Conservation (phyloP, 2,797 vertebrate species). For the Siniperca scherzeri region DNA sequence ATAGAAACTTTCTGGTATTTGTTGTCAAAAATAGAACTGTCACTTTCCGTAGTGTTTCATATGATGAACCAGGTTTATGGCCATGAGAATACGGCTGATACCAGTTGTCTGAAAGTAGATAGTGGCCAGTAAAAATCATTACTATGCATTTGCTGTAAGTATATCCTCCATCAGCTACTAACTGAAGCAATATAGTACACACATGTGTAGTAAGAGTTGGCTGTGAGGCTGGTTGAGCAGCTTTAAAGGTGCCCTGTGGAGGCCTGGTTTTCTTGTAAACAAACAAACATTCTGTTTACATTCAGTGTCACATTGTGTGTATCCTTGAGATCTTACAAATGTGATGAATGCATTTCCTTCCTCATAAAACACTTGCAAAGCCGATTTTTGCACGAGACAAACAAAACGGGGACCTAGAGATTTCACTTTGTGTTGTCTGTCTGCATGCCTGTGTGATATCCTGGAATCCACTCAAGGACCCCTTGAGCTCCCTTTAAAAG, state of each 20-base stretch:
- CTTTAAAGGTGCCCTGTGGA: background rate
- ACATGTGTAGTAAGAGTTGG: background rate
- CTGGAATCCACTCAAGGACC: background rate
- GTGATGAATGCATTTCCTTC: background rate
- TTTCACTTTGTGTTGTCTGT: background rate
- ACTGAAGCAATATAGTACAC: background rate
- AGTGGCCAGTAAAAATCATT: too few species aligned
- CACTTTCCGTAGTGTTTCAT: background rate
- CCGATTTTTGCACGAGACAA: too few species aligned
- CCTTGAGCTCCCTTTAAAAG: background rate
- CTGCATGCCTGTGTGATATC: too few species aligned
- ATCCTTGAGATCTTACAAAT: background rate
- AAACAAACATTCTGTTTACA: background rate
- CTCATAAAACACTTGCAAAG: background rate
- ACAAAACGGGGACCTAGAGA: background rate
- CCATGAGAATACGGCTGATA: background rate
- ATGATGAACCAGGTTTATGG: background rate
- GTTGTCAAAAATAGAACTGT: background rate
- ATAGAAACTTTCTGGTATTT: background rate
- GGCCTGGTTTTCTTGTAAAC: background rate
- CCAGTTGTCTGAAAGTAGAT: background rate
- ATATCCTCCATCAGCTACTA: background rate
- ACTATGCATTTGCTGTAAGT: too few species aligned
- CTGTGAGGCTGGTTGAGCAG: background rate
- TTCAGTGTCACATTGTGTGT: background rate